Conservation (phyloP, 92 coral and sea anemone genomes). For the Paragorgia papillata region DNA sequence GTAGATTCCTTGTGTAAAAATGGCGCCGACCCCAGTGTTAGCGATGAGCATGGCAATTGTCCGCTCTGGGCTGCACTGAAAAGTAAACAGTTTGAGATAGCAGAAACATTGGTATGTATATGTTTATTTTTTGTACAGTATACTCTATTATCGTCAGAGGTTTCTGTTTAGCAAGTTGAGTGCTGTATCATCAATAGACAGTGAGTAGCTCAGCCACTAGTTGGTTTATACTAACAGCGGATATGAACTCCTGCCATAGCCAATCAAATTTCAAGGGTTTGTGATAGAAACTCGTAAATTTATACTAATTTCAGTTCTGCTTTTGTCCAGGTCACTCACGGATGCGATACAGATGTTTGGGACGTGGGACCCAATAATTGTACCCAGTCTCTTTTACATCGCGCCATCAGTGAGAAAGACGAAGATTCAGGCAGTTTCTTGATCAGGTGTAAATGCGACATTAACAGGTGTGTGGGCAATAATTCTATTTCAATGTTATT, state of each 20-base stretch:
- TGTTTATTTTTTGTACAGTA: neutral
- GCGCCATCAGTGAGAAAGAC: slow-evolving; percentile 81
- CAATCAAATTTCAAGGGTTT: too few relatives aligned
- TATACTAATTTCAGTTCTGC: too few relatives aligned
- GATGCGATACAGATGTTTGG: slow-evolving; percentile 96
- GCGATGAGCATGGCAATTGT: slow-evolving; percentile 84
- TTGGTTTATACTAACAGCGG: too few relatives aligned
- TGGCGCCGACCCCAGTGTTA: slow-evolving; percentile 72
- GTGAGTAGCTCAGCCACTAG: too few relatives aligned
- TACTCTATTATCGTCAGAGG: too few relatives aligned
- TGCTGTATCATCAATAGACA: too few relatives aligned
- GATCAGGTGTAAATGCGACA: slow-evolving; percentile 84
- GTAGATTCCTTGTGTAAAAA: slow-evolving; percentile 83
- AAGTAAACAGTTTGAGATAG: slow-evolving; percentile 81
- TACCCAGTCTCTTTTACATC: slow-evolving; percentile 96
- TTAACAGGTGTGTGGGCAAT: slow-evolving; percentile 70
- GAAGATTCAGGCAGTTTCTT: slow-evolving; percentile 87
- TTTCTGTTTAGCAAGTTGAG: too few relatives aligned
- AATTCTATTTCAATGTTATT: neutral
- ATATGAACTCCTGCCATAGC: too few relatives aligned
- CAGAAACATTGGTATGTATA: slow-evolving; percentile 79
- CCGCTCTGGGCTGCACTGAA: slow-evolving; percentile 96
- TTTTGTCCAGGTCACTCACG: slow-evolving; percentile 66
- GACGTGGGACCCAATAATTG: slow-evolving; percentile 93
- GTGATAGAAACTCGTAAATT: too few relatives aligned